Evolutionary conservation across 1,140 invertebrate species (phyloP).

Genomic region (Uloborus diversus): DNA sequence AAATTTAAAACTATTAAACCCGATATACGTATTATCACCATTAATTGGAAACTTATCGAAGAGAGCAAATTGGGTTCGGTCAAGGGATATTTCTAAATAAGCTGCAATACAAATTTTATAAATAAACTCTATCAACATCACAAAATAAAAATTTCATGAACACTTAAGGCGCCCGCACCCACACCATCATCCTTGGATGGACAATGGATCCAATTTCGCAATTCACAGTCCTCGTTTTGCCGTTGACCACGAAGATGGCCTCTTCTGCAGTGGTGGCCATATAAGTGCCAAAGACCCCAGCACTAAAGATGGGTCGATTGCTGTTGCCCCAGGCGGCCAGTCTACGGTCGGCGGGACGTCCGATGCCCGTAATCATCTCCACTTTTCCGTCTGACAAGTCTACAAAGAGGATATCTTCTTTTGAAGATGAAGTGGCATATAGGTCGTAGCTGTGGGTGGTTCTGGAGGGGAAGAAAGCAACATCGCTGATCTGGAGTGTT

Average conservation of each 20-base stretch:
- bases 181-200: slow-evolving; percentile 74
- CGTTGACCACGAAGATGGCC: slow-evolving; percentile 79
- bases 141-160: too few species aligned
- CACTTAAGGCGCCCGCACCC: slow-evolving; percentile 68
- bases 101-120: too few species aligned
- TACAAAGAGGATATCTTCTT: slow-evolving; percentile 79
- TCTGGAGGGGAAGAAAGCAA: slow-evolving; percentile 80
- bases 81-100: too few species aligned
- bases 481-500: slow-evolving; percentile 78
- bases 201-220: slow-evolving; percentile 78
- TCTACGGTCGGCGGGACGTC: slow-evolving; percentile 69
- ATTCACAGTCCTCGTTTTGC: slow-evolving; percentile 78
- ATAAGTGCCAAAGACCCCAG: slow-evolving; percentile 78
- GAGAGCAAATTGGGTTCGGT: too few species aligned
- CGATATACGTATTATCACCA: too few species aligned
- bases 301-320: slow-evolving; percentile 75
- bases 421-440: slow-evolving; percentile 78
- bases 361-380: slow-evolving; percentile 80
- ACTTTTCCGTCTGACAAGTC: slow-evolving; percentile 81
- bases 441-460: slow-evolving; percentile 80
- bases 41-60: too few species aligned
- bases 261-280: slow-evolving; percentile 79
- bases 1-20: too few species aligned
- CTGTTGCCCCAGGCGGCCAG: slow-evolving; percentile 75
- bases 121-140: too few species aligned